Evolutionary conservation across 2,888 invertebrate genomes (phyloP).

Genomic region (Trichacis sp.): DNA sequence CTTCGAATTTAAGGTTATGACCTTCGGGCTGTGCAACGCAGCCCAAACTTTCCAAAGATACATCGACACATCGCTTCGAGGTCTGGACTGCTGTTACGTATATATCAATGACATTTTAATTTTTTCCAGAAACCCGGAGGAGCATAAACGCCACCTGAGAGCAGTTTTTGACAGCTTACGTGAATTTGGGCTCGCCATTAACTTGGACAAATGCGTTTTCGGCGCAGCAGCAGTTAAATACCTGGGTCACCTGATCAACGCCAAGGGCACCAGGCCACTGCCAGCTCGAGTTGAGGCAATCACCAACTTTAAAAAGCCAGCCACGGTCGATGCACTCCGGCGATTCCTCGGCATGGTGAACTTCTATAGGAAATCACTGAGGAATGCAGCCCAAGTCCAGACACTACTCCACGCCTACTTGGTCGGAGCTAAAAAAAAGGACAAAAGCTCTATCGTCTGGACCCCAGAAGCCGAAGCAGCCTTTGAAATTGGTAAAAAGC

Average conservation of each 20-base stretch:
- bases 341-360: constrained; percentile 26
- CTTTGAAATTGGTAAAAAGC: constrained; percentile 15
- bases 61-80: constrained; percentile 12
- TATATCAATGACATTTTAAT: constrained; percentile 29
- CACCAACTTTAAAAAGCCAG: not conserved
- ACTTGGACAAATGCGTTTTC: constrained; percentile 9
- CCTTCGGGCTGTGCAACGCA: constrained; percentile 26
- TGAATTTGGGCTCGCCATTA: constrained; percentile 4
- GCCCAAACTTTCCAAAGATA: constrained; percentile 24
- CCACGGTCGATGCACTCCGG: constrained; percentile 6
- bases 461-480: constrained; percentile 18
- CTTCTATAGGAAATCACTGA: constrained; percentile 20
- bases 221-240: constrained; percentile 1
- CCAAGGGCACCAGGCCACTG: constrained; percentile 5
- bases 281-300: constrained; percentile 6
- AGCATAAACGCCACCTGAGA: constrained; percentile 20
- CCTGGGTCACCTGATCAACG: constrained; percentile 15
- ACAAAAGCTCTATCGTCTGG: constrained; percentile 20
- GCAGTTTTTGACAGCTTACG: constrained; percentile 6
- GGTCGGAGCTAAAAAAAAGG: constrained; percentile 25
- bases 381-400: constrained; percentile 16
- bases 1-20: constrained; percentile 5
- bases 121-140: constrained; percentile 1
- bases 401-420: constrained; percentile 25
- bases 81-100: constrained; percentile 11